These are phyloP conservation scores for Julus scanicus DNA, from an alignment of 2,888 invertebrate genomes.

Conservation along the genomic window DNA sequence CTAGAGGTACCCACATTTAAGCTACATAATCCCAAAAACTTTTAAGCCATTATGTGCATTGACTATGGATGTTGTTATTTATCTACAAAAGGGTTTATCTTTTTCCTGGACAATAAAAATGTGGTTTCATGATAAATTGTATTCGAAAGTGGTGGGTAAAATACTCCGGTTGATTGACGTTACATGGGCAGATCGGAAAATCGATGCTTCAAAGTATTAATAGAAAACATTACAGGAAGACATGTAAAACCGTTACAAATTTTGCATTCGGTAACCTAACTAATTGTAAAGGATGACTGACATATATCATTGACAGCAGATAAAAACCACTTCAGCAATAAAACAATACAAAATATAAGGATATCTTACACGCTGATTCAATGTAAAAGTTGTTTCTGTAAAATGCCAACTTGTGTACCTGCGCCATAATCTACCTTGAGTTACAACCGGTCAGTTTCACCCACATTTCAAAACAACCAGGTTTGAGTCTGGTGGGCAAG, in stretches of 20 bases:
- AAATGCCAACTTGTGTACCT: neutral
- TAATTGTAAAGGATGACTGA: neutral
- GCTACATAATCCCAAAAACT: neutral
- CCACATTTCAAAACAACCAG: neutral
- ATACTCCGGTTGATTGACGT: neutral
- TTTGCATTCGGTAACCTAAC: neutral
- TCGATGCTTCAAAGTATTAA: neutral
- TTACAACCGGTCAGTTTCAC: constrained; percentile 40
- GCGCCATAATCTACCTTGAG: neutral
- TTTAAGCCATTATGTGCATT: neutral
- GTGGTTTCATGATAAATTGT: neutral
- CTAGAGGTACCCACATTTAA: neutral
- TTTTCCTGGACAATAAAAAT: neutral
- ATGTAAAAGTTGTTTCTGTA: neutral
- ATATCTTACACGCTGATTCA: neutral
- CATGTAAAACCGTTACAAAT: neutral
- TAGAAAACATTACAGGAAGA: neutral
- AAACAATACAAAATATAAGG: constrained; percentile 22
- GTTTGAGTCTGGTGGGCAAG: neutral
- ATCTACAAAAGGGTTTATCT: neutral
- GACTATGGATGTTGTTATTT: neutral
- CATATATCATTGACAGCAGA: neutral
- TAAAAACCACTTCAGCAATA: constrained; percentile 19
- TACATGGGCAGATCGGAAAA: neutral
- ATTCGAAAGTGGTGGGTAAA: neutral